These are phyloP conservation scores for Philonicus albiceps DNA, from an alignment of 2,888 invertebrate genomes.

Conservation along the genomic window DNA sequence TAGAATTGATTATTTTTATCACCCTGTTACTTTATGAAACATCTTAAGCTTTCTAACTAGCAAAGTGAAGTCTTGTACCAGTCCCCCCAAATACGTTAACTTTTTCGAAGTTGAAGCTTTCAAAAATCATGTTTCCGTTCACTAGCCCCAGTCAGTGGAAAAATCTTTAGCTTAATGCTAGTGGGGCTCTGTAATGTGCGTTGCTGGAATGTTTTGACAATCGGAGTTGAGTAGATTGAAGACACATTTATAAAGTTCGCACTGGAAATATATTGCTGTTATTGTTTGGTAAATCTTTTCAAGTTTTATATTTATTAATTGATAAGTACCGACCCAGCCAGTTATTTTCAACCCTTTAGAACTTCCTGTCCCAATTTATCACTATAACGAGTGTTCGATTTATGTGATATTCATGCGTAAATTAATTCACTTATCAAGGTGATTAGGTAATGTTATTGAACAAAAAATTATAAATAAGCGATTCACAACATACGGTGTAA, in stretches of 20 bases:
- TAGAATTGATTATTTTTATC: not conserved
- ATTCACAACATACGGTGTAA: not conserved
- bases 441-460: not conserved
- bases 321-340: not conserved
- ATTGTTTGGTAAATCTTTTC: not conserved
- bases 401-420: not conserved
- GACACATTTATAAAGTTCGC: not conserved
- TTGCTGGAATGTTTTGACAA: not conserved
- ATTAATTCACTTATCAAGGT: not conserved
- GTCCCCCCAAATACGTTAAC: not conserved
- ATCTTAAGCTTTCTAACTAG: not conserved
- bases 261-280: not conserved
- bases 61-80: not conserved
- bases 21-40: not conserved
- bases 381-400: not conserved
- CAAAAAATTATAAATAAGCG: not conserved
- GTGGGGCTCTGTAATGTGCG: not conserved
- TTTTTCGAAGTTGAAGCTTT: not conserved
- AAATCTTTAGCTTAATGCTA: not conserved
- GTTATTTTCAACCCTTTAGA: not conserved
- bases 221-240: not conserved
- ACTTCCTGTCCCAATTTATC: not conserved
- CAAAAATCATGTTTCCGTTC: not conserved
- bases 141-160: not conserved
- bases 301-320: not conserved